These are phyloP conservation scores for Cherax destructor DNA, from an alignment of 1,140 invertebrate genomes.

Conservation along the genomic window DNA sequence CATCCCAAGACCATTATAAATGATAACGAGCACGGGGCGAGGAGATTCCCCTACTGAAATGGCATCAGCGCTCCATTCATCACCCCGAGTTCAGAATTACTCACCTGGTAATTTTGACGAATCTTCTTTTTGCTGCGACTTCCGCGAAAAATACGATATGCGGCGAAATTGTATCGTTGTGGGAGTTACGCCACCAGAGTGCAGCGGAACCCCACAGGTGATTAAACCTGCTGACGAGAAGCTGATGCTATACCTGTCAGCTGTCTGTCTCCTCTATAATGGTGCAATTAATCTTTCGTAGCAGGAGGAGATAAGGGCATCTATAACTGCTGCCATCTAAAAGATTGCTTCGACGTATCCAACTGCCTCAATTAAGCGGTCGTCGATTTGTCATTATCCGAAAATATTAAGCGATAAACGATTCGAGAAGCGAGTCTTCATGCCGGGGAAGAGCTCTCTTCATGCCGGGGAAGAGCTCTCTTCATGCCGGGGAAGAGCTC, in stretches of 20 bases:
- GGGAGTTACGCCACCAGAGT: neutral
- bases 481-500: too few species aligned
- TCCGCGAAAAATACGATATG: neutral
- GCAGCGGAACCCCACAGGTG: neutral
- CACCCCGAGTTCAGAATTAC: neutral
- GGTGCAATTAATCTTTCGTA: neutral
- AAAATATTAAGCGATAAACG: too few species aligned
- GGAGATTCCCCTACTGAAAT: too few species aligned
- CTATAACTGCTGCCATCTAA: neutral
- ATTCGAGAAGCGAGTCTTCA: too few species aligned
- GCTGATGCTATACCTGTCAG: neutral
- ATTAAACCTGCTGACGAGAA: too few species aligned
- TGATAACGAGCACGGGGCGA: too few species aligned
- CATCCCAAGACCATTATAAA: neutral
- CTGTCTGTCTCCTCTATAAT: neutral
- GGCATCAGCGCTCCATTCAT: neutral
- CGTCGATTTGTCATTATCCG: too few species aligned
- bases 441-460: too few species aligned
- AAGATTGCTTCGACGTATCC: too few species aligned
- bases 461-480: too few species aligned
- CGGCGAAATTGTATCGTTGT: neutral
- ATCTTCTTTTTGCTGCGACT: neutral
- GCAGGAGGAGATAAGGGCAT: neutral
- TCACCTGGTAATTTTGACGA: neutral
- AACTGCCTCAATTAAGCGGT: too few species aligned